A percentile compares a stretch with the other conserved stretches of the same genome.
These are phyloP conservation scores for Aulostomus chinensis DNA, from an alignment of 2,797 vertebrate genomes.

Conservation along the genomic window DNA sequence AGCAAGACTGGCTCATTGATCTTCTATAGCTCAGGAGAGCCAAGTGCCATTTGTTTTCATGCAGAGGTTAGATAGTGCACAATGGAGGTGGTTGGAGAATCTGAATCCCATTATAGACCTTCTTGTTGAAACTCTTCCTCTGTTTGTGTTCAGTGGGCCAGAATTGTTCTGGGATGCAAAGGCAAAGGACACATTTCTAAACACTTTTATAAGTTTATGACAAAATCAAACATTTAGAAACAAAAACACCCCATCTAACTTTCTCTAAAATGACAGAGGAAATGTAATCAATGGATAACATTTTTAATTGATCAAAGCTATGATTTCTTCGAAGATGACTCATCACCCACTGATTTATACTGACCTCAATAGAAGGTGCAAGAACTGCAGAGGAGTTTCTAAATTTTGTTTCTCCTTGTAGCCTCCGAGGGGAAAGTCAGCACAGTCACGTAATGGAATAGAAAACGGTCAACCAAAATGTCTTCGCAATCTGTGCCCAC, in stretches of 20 bases:
- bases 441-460: too few species aligned
- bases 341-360: too few species aligned
- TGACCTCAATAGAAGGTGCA: neutral
- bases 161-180: conserved; percentile 30
- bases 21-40: conserved; percentile 33
- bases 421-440: too few species aligned
- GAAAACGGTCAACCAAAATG: too few species aligned
- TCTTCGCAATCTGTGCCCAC: neutral
- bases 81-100: conserved; percentile 44
- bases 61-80: conserved; percentile 44
- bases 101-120: conserved; percentile 53
- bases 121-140: conserved; percentile 26
- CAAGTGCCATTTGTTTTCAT: conserved; percentile 58
- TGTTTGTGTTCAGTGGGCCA: conserved; percentile 26
- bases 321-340: too few species aligned
- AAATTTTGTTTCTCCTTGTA: too few species aligned
- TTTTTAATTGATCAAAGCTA: too few species aligned
- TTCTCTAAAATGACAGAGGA: too few species aligned
- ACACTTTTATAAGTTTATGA: too few species aligned
- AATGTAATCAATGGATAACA: too few species aligned
- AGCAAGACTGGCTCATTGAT: conserved; percentile 53
- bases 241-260: too few species aligned
- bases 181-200: conserved; percentile 4
- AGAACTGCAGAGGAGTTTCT: conserved; percentile 1
- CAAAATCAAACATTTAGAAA: too few species aligned